These are phyloP conservation scores for Willisornis vidua DNA, from an alignment of 2,113 vertebrate genomes.

Conservation along the genomic window DNA sequence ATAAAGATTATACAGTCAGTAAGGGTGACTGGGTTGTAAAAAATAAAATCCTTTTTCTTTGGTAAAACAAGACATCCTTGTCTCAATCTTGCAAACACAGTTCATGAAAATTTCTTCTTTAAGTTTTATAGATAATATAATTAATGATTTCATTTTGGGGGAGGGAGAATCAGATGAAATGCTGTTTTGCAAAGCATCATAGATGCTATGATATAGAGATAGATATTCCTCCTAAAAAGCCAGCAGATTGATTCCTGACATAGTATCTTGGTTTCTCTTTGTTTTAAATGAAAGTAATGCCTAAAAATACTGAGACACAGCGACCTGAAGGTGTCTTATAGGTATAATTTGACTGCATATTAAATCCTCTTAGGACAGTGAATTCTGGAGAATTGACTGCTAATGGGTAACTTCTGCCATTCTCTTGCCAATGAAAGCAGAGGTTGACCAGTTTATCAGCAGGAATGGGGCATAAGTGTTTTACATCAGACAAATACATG, in stretches of 20 bases:
- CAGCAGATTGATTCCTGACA: neutral
- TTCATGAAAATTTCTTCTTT: neutral
- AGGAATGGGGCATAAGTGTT: neutral
- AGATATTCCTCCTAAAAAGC: neutral
- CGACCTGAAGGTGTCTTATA: neutral
- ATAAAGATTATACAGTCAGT: neutral
- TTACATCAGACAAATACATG: neutral
- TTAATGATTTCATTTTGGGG: neutral
- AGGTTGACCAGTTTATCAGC: neutral
- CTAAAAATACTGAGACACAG: neutral
- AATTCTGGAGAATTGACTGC: neutral
- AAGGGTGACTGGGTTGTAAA: neutral
- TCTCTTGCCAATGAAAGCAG: neutral
- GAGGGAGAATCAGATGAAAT: neutral
- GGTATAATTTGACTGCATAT: neutral
- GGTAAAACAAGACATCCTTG: neutral
- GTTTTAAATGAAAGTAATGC: neutral
- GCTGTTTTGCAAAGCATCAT: neutral
- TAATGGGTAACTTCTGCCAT: neutral
- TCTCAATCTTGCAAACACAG: neutral
- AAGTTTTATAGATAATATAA: neutral
- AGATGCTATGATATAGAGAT: neutral
- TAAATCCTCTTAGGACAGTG: neutral
- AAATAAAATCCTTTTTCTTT: neutral
- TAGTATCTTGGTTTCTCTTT: neutral